Evolutionary conservation across 2,113 vertebrate species (phyloP).

Genomic region (Saguinus imperator): DNA sequence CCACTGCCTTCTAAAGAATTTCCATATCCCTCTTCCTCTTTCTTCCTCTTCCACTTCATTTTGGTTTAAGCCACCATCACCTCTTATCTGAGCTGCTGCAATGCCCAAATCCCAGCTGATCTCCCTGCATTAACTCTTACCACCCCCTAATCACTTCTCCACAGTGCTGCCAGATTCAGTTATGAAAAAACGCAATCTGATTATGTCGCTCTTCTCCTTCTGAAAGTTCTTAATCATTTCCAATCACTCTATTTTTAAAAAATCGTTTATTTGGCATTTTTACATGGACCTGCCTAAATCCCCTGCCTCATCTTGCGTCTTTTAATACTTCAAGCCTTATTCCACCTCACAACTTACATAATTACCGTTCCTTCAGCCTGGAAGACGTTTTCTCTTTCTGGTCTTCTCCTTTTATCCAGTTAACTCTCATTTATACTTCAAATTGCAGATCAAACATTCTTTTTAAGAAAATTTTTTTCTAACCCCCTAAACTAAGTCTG

Average conservation of each 20-base stretch:
- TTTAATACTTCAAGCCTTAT: background rate
- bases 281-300: background rate
- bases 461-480: background rate
- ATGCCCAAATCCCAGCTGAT: rapidly evolving
- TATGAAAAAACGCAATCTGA: background rate
- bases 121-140: background rate
- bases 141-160: background rate
- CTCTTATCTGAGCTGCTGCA: background rate
- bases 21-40: background rate
- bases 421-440: background rate
- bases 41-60: background rate
- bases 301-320: background rate
- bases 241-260: background rate
- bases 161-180: background rate
- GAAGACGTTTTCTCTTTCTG: background rate
- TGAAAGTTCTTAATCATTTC: background rate
- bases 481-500: background rate
- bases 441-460: background rate
- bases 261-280: background rate
- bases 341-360: background rate
- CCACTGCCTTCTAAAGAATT: background rate
- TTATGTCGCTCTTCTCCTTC: background rate
- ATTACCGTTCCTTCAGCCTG: background rate
- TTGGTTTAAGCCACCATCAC: background rate
- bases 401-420: background rate